Conservation (phyloP, 2,797 vertebrate species). For the Falco biarmicus region DNA sequence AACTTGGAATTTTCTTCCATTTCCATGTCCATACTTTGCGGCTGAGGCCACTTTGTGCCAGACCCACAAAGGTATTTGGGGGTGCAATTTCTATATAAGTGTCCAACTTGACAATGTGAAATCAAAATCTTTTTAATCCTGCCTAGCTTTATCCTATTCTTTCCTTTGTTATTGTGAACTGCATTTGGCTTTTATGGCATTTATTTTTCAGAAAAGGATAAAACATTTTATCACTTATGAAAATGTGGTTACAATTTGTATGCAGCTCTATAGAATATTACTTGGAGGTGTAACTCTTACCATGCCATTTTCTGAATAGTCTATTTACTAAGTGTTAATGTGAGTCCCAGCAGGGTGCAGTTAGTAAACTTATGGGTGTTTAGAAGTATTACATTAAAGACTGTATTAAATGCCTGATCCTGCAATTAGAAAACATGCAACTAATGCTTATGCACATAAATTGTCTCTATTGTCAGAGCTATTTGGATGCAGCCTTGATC, state of each 20-base stretch:
- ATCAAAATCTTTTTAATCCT: slow-evolving; percentile 23
- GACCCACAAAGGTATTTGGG: slow-evolving; percentile 52
- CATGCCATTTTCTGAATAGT: slow-evolving; percentile 56
- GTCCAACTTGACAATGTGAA: slow-evolving; percentile 11
- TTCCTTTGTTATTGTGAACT: slow-evolving; percentile 27
- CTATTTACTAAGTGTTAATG: slow-evolving; percentile 67
- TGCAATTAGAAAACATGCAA: slow-evolving; percentile 6
- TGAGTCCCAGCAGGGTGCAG: slow-evolving; percentile 48
- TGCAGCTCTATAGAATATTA: slow-evolving; percentile 54
- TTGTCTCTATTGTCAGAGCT: slow-evolving; percentile 13
- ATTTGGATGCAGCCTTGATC: neutral
- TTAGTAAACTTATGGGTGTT: slow-evolving; percentile 60
- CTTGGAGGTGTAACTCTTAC: slow-evolving; percentile 63
- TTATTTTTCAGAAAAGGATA: slow-evolving; percentile 58
- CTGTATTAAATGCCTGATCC: neutral
- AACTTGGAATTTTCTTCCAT: slow-evolving; percentile 24
- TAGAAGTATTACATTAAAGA: slow-evolving; percentile 28
- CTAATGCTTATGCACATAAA: neutral
- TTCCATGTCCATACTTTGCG: slow-evolving; percentile 11
- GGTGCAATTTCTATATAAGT: neutral
- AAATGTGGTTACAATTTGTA: slow-evolving; percentile 71
- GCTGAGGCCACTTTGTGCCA: slow-evolving; percentile 36
- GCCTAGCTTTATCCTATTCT: slow-evolving; percentile 8
- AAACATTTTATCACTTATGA: slow-evolving; percentile 70
- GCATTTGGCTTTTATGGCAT: slow-evolving; percentile 40